Evolutionary conservation across 1,140 invertebrate genomes (phyloP), one percentile per base, ranked within the genome.

Genomic region (Scaptomyza pallida): DNA sequence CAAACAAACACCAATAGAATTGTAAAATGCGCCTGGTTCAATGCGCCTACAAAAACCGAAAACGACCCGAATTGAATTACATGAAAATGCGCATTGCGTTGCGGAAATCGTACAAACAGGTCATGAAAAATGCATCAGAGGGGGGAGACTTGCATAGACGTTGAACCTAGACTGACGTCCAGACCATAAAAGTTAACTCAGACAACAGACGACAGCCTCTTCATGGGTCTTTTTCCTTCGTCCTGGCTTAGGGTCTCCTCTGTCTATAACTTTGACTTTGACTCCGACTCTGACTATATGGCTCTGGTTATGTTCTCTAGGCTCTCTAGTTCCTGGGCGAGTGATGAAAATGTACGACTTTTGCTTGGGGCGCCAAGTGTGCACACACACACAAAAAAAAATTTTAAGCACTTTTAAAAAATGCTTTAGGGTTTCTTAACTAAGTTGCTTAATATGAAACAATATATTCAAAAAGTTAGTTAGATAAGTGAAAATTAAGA

Each of bases 41-140:
- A 72, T 75, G 54, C 26, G 45, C 78, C 77, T 47, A 72, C 70
- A 60, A 74, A 63, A 35, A 52, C 19, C 5, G 17, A 23, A 57
- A 41, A 37, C 37, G 47, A 51, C 55, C 78, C 67, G 75, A 88
- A 88, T 88, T 78, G 82, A 88, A 88, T 88, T 88, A 82, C 82
- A 88, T 82, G 74, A 88, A 82, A 86, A 86, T 81, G 81, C 73
- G 75, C 68, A 62, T 63, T 85, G 81, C 81, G 81, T 86, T 88
- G 82, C 82, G 82, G 82, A 88, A 88, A 88, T 88, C 82, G 82
- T 88, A 88, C 82, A 88, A 88, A 88, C 83, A 78, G 82, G 83
- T 88, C 82, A 88, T 88, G 82, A 88, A 88, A 88, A 88, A 88
- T 88, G 82, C 82, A 88, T 78, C 78, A 88, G n/a, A n/a, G n/a